These are phyloP conservation scores for Butorides virescens DNA, from an alignment of 2,113 vertebrate genomes.

Conservation along the genomic window DNA sequence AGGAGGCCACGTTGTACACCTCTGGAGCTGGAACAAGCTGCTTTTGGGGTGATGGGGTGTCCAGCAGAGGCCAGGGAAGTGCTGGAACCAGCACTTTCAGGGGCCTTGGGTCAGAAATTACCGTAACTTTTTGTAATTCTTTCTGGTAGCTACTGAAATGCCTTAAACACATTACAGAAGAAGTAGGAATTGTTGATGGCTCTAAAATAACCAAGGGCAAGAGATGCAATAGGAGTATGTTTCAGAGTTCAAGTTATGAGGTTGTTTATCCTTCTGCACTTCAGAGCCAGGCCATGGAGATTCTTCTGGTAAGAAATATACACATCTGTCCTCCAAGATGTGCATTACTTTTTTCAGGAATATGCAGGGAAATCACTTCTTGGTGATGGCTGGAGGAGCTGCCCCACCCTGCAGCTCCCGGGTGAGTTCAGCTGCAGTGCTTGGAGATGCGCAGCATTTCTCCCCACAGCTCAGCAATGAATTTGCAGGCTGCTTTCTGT, in stretches of 20 bases:
- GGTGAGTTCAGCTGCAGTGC: background rate
- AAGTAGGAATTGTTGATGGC: background rate
- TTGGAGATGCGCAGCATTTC: background rate
- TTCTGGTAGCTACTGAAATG: background rate
- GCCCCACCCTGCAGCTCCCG: background rate
- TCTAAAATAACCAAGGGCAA: background rate
- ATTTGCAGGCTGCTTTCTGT: background rate
- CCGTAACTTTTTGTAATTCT: background rate
- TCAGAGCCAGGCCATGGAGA: background rate
- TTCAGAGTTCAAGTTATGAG: background rate
- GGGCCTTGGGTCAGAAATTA: background rate
- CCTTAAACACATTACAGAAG: background rate
- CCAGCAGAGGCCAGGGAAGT: background rate
- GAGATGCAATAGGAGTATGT: background rate
- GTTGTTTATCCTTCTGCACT: background rate
- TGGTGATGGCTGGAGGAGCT: background rate
- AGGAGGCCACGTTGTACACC: background rate
- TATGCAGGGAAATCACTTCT: background rate
- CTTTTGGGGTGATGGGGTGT: fast-evolving
- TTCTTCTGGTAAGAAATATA: background rate
- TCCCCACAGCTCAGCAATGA: background rate
- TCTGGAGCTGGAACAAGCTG: background rate
- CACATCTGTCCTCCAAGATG: background rate
- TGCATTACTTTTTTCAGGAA: background rate
- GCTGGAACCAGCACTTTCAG: background rate